phyloP scores from a whole-genome alignment of 2,113 vertebrate species.

The Coptodon bakossiorum region DNA sequence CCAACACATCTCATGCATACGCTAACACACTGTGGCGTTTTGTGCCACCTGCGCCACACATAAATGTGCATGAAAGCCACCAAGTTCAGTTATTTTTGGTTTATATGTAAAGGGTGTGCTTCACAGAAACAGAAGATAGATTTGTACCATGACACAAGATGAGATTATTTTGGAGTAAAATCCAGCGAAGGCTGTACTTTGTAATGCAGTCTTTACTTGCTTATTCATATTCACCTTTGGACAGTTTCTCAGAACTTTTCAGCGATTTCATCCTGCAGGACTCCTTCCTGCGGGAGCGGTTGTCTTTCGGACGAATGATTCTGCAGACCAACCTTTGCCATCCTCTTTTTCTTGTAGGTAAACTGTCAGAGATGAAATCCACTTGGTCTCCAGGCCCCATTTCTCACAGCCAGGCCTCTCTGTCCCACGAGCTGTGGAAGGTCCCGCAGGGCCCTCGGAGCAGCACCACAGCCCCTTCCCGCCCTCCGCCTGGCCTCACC shows the following conservation, averaged over 20 bases:
- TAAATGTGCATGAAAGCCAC: neutral
- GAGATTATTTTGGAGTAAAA: neutral
- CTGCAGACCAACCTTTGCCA: neutral
- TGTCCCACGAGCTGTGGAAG: constrained; percentile 97
- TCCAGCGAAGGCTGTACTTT: neutral
- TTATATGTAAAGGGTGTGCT: neutral
- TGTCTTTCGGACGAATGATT: neutral
- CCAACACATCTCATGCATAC: neutral
- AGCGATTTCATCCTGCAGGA: neutral
- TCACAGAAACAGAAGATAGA: neutral
- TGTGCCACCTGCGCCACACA: neutral
- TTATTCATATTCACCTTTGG: neutral
- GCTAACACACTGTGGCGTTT: neutral
- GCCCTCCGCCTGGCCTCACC: constrained; percentile 90
- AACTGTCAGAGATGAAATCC: constrained; percentile 95
- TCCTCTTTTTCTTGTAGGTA: constrained; percentile 72
- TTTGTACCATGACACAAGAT: neutral
- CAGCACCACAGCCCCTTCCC: constrained; percentile 83
- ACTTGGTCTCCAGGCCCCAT: constrained; percentile 92
- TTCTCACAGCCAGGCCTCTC: constrained; percentile 87
- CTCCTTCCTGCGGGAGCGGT: neutral
- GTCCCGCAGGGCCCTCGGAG: constrained; percentile 83
- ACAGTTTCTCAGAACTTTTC: neutral
- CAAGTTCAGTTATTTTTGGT: neutral
- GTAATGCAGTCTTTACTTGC: neutral